phyloP scores from a whole-genome alignment of 2,113 vertebrate species.

The Campylorhamphus procurvoides region DNA sequence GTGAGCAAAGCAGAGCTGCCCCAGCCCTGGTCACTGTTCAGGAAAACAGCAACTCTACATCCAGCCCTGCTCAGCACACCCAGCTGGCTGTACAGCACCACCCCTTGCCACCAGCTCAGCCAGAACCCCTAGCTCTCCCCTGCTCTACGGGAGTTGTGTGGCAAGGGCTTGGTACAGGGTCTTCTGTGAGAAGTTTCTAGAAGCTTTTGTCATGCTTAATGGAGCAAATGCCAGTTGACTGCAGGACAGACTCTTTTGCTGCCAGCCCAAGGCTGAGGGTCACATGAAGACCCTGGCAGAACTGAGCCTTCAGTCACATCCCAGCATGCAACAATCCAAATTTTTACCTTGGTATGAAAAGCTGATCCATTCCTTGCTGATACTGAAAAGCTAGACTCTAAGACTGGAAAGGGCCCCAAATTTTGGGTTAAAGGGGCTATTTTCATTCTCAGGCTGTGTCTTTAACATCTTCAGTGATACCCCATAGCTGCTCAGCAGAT shows the following conservation, averaged over 20 bases:
- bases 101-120: not conserved
- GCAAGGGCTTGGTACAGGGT: not conserved
- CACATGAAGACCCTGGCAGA: not conserved
- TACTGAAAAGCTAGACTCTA: not conserved
- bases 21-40: not conserved
- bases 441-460: not conserved
- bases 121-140: not conserved
- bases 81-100: not conserved
- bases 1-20: not conserved
- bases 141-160: not conserved
- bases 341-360: not conserved
- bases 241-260: not conserved
- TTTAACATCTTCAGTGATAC: not conserved
- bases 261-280: not conserved
- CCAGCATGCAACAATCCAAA: not conserved
- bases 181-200: not conserved
- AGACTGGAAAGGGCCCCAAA: not conserved
- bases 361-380: not conserved
- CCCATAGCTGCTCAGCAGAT: not conserved
- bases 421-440: not conserved
- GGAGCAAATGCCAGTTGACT: not conserved
- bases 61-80: not conserved
- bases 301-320: not conserved
- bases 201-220: not conserved
- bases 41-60: not conserved